Evolutionary conservation across 2,113 vertebrate genomes (phyloP).

Genomic region (Isichthys henryi): DNA sequence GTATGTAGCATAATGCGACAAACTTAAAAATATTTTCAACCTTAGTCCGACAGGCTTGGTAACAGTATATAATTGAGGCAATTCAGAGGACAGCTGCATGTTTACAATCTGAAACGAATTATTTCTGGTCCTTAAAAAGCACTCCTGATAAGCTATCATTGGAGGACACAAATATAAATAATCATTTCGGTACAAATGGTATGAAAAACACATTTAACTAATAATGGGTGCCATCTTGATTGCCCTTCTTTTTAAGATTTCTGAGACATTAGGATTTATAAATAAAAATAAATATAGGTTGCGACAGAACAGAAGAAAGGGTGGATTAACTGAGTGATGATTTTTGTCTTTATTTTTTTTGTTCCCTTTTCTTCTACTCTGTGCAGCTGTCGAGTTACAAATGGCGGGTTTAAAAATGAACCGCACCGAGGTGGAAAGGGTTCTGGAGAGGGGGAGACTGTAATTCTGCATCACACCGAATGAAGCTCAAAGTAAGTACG

Average conservation of each 20-base stretch:
- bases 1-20: background rate
- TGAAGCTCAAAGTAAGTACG: conserved; percentile 12
- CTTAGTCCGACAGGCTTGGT: background rate
- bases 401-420: background rate
- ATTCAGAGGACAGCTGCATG: background rate
- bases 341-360: background rate
- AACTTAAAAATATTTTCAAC: background rate
- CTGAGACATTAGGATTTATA: background rate
- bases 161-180: background rate
- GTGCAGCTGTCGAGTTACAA: background rate
- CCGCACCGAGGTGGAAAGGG: background rate
- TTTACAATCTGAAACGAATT: background rate
- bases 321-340: background rate
- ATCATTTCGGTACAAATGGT: background rate
- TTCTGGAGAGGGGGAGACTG: background rate
- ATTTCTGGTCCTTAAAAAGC: background rate
- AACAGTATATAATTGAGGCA: background rate
- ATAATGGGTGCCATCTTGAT: background rate
- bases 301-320: background rate
- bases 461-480: conserved; percentile 5
- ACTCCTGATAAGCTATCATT: background rate
- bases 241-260: background rate
- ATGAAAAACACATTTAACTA: background rate
- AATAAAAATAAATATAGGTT: background rate
- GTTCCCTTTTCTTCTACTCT: background rate